These are phyloP conservation scores for Papilio xuthus DNA, from an alignment of 1,140 invertebrate species.

Conservation along the genomic window DNA sequence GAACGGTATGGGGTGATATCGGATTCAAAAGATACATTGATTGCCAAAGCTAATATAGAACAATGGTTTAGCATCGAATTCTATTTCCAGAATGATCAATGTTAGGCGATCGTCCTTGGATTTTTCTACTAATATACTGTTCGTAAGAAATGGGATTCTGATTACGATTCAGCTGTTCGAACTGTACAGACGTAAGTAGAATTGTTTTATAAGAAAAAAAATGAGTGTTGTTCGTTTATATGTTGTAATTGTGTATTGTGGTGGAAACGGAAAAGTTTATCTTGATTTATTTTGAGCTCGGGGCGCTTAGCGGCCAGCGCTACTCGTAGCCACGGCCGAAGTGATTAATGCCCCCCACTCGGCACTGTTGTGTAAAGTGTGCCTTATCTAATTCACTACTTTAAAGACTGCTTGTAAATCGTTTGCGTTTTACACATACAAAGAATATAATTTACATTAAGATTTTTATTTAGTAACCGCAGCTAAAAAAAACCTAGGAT, in stretches of 20 bases:
- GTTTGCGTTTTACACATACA: slow-evolving; percentile 15
- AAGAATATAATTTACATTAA: slow-evolving; percentile 1
- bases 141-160: too few relatives aligned
- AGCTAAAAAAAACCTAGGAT: too few relatives aligned
- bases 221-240: slow-evolving; percentile 13
- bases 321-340: neutral
- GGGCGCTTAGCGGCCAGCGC: slow-evolving; percentile 23
- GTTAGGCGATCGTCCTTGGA: too few relatives aligned
- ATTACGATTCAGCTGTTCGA: too few relatives aligned
- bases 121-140: too few relatives aligned
- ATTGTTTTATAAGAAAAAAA: slow-evolving; percentile 6
- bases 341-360: slow-evolving; percentile 18
- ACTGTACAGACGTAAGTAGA: neutral
- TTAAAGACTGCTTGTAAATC: slow-evolving; percentile 26
- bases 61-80: too few relatives aligned
- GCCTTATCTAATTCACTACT: slow-evolving; percentile 26
- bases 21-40: too few relatives aligned
- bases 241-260: slow-evolving; percentile 30
- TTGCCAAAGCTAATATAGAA: too few relatives aligned
- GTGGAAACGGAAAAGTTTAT: slow-evolving; percentile 38
- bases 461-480: neutral
- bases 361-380: slow-evolving; percentile 17
- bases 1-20: too few relatives aligned
- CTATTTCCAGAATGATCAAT: too few relatives aligned
- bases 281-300: slow-evolving; percentile 34